These are phyloP conservation scores for Pollicipes pollicipes DNA, from an alignment of 1,140 invertebrate genomes.

Conservation along the genomic window DNA sequence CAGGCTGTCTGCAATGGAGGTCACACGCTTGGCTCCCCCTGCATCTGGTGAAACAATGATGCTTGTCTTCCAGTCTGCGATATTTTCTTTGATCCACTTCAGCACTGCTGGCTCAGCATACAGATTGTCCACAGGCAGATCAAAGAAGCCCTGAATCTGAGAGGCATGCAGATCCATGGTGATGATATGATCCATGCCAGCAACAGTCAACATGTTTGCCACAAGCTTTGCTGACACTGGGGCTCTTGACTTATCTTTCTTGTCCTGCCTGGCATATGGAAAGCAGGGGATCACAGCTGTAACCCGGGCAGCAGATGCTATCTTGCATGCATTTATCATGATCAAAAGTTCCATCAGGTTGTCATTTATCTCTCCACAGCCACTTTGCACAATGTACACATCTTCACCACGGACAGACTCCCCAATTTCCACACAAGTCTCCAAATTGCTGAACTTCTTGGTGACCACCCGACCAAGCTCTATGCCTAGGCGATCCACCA, in stretches of 20 bases:
- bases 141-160: conserved; percentile 99
- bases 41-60: conserved; percentile 98
- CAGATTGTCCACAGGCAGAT: conserved; percentile 97
- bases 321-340: conserved; percentile 99
- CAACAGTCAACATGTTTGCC: conserved; percentile 94
- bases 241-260: conserved; percentile 97
- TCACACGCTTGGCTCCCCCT: conserved; percentile 78
- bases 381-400: conserved; percentile 97
- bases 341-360: conserved; percentile 98
- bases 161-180: conserved; percentile 99
- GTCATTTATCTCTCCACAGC: conserved; percentile 94
- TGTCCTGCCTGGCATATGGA: conserved; percentile 96
- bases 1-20: conserved; percentile 18
- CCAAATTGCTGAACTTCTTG: conserved; percentile 97
- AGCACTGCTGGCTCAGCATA: conserved; percentile 96
- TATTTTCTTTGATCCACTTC: conserved; percentile 98
- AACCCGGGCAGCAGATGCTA: conserved; percentile 89
- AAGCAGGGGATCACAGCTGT: conserved; percentile 98
- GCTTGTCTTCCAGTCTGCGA: conserved; percentile 88
- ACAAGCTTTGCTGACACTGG: conserved; percentile 97
- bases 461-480: conserved; percentile 88
- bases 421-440: conserved; percentile 97
- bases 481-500: conserved; percentile 82
- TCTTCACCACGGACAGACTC: conserved; percentile 97
- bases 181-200: conserved; percentile 97